These are phyloP conservation scores for Gonatopus flavifemur DNA, from an alignment of 1,140 invertebrate species.

Conservation along the genomic window DNA sequence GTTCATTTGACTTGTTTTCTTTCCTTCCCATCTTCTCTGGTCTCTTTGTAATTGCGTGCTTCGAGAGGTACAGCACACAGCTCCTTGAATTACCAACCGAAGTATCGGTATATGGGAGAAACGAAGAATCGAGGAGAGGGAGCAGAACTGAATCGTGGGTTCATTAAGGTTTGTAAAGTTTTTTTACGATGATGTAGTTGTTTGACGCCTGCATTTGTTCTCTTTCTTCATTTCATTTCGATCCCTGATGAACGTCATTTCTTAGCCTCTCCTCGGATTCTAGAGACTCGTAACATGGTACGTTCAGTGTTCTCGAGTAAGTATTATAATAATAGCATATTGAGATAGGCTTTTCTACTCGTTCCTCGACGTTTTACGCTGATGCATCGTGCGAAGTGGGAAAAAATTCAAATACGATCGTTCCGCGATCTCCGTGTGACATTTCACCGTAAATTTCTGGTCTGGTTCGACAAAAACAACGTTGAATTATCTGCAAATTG, in stretches of 20 bases:
- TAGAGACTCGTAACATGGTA: no score
- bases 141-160: slow-evolving; percentile 18
- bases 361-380: no score
- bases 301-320: no score
- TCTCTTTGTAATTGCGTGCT: slow-evolving; percentile 12
- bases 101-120: slow-evolving; percentile 12
- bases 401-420: no score
- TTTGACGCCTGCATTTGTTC: slow-evolving; percentile 18
- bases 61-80: slow-evolving; percentile 9
- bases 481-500: no score
- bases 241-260: slow-evolving; percentile 17
- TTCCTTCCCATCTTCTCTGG: slow-evolving; percentile 20
- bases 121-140: background rate
- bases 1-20: slow-evolving; percentile 27
- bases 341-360: no score
- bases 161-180: slow-evolving; percentile 34
- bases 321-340: no score
- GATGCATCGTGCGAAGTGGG: no score
- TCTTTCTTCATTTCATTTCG: slow-evolving; percentile 18
- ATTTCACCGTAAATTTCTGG: no score
- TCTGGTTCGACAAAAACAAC: no score
- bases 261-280: no score
- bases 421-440: no score
- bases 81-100: slow-evolving; percentile 6
- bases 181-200: slow-evolving; percentile 25